phyloP scores from a whole-genome alignment of 2,113 vertebrate species.

The Scortum barcoo region DNA sequence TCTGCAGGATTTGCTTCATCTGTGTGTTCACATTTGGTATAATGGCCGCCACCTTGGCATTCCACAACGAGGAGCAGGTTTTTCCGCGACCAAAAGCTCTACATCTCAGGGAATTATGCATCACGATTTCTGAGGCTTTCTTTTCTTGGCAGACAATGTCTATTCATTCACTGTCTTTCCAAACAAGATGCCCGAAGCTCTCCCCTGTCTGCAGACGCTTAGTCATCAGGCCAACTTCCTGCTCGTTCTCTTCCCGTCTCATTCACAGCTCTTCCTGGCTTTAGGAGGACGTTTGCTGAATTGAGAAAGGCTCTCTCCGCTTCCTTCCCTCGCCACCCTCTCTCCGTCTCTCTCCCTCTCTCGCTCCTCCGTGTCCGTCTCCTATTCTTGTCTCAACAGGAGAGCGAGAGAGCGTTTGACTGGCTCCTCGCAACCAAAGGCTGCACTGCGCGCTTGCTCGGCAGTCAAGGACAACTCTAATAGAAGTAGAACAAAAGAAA shows the following conservation, averaged over 20 bases:
- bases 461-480: conserved; percentile 80
- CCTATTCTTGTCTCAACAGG: conserved; percentile 71
- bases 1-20: not conserved
- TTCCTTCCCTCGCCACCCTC: not conserved
- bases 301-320: conserved; percentile 29
- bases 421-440: conserved; percentile 73
- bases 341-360: conserved; percentile 13
- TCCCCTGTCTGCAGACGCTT: conserved; percentile 64
- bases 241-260: conserved; percentile 54
- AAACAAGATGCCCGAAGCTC: conserved; percentile 61
- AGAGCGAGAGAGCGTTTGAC: conserved; percentile 68
- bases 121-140: conserved; percentile 29
- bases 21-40: not conserved
- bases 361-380: conserved; percentile 50
- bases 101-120: conserved; percentile 34
- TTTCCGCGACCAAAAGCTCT: conserved; percentile 5
- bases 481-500: conserved; percentile 79
- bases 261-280: conserved; percentile 53
- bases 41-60: not conserved
- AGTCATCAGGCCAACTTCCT: conserved; percentile 74
- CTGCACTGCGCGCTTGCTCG: conserved; percentile 53
- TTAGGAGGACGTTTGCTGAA: conserved; percentile 54
- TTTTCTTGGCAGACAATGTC: conserved; percentile 57
- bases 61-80: not conserved
- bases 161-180: conserved; percentile 63